A percentile compares a stretch with the other conserved stretches of the same genome.
phyloP scores from a whole-genome alignment of 2,888 invertebrate genomes.

The Melanophora roralis region DNA sequence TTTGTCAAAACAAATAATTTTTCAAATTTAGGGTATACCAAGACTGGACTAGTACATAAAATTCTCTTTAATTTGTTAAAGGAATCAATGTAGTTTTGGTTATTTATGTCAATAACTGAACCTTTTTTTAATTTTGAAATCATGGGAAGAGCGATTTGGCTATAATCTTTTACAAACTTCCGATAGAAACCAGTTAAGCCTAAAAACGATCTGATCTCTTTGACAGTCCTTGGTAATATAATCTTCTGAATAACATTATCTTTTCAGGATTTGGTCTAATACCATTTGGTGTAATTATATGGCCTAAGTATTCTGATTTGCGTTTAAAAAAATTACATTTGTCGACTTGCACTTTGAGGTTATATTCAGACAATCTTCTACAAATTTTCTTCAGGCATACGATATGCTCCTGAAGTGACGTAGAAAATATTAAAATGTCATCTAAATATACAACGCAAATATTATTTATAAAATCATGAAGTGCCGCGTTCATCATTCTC shows the following conservation, averaged over 20 bases:
- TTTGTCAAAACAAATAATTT: constrained; percentile 17
- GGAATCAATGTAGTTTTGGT: constrained; percentile 26
- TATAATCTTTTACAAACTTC: constrained; percentile 14
- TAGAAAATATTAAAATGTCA: constrained; percentile 13
- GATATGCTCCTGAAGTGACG: constrained; percentile 11
- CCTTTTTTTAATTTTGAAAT: constrained; percentile 16
- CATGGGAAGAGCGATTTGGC: constrained; percentile 11
- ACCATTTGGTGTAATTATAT: constrained; percentile 1
- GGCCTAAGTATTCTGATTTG: constrained; percentile 11
- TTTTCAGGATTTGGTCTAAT: neutral
- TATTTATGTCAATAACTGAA: constrained; percentile 1
- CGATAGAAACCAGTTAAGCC: neutral
- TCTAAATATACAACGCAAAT: neutral
- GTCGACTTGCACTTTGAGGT: constrained; percentile 21
- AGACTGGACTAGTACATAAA: constrained; percentile 1
- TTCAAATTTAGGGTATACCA: constrained; percentile 34
- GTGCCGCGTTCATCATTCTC: constrained; percentile 16
- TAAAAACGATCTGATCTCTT: neutral
- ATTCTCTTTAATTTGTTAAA: constrained; percentile 28
- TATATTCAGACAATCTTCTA: neutral
- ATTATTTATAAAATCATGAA: constrained; percentile 12
- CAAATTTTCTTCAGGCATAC: neutral
- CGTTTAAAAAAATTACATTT: constrained; percentile 26
- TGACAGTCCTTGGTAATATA: neutral
- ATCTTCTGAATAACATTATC: neutral